Conservation (phyloP, 2,113 vertebrate genomes). For the western clawed frog (Xenopus tropicalis) region DNA sequence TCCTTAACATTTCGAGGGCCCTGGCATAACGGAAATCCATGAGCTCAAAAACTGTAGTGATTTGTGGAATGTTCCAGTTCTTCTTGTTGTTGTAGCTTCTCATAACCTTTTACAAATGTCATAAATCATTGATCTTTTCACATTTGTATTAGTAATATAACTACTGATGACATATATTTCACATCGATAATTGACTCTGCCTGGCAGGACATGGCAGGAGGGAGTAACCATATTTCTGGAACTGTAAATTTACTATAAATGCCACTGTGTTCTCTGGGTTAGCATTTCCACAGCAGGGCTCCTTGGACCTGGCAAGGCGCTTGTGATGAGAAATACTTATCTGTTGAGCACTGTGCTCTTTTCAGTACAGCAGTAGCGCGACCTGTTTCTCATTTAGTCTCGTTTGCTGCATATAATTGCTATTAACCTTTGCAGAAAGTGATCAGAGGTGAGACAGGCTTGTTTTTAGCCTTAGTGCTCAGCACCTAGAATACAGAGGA, state of each 20-base stretch:
- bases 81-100: background rate
- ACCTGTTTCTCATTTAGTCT: conserved; percentile 77
- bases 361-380: conserved; percentile 72
- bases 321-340: conserved; percentile 61
- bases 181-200: conserved; percentile 36
- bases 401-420: conserved; percentile 83
- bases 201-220: conserved; percentile 32
- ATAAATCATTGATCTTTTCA: conserved; percentile 6
- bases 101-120: conserved; percentile 2
- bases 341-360: conserved; percentile 65
- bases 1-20: too few relatives aligned
- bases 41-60: too few relatives aligned
- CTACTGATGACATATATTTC: conserved; percentile 32
- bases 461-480: conserved; percentile 74
- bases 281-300: conserved; percentile 23
- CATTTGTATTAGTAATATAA: conserved; percentile 23
- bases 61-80: background rate
- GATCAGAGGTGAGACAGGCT: conserved; percentile 79
- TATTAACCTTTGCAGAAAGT: conserved; percentile 83
- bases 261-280: conserved; percentile 31
- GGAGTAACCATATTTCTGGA: background rate
- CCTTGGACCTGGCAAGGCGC: conserved; percentile 47
- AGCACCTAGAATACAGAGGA: conserved; percentile 72
- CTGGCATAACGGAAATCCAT: too few relatives aligned
- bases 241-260: conserved; percentile 41